Base-by-base conservation (phyloP, 2,888 invertebrate species). In the Amitus sp. region DNA sequence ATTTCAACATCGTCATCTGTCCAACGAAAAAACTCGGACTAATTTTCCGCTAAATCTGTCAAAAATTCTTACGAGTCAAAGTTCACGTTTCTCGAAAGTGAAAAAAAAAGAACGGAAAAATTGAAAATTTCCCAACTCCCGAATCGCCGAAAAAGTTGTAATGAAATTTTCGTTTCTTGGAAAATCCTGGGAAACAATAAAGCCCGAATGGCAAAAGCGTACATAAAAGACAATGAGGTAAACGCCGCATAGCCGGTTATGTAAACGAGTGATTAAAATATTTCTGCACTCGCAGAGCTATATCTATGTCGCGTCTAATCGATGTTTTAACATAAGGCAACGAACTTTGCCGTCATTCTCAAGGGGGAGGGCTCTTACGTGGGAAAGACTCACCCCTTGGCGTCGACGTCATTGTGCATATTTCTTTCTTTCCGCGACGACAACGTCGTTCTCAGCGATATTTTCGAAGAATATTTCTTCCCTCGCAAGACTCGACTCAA, bases 301-400 rank as follows among this genome's bases (percentile, higher is more conserved):
- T 65, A 65, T 64, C 60, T 60, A 64, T 55, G 65, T 61, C 53
- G 57, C 50, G 45, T 65, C 61, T 58, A 61, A 65, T 65, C 61
- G 65, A 65, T 61, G 65, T 61, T 57, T 65, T 58, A 53, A 54
- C 58, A 61, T 46, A 37, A 65, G 61, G 61, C 58, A 61, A 65
- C 61, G 65, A 65, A 61, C 65, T 65, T 61, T 65, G 55, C 42
- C 49, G 61, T 37, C 43, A 42, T 39, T 43, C 46, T 55, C 51
- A 51, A 58, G 54, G 52, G 60, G 58, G 58, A 55, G 61, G 54
- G 37, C 51, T 49, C 55, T 58, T 58, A 58, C 65, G 65, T 65
- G 65, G 61, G 65, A 65, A 65, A 61, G 57, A 34, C 45, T 65
- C 51, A 30, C 65, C 65, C 65, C 56, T 62, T 34, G 33, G 17